Conservation (phyloP, 2,888 invertebrate genomes). For the Eurytoma adleriae region DNA sequence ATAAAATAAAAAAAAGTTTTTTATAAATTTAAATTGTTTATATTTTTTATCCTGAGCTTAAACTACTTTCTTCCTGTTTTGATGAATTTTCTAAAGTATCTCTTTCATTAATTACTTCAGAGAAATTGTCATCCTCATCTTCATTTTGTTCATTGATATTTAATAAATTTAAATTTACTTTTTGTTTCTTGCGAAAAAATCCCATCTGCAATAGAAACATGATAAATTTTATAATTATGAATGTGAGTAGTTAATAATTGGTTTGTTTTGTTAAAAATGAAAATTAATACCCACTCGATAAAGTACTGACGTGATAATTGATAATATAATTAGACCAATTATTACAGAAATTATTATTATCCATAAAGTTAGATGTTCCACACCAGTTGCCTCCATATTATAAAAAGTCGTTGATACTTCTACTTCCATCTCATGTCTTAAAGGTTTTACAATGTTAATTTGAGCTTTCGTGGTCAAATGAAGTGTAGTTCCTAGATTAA, state of each 20-base stretch:
- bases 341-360: constrained; percentile 42
- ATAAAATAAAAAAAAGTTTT: constrained; percentile 48
- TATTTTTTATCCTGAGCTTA: neutral
- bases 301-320: neutral
- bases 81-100: neutral
- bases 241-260: no score
- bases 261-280: neutral
- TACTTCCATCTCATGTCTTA: constrained; percentile 18
- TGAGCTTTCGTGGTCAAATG: constrained; percentile 60
- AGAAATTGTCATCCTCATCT: neutral
- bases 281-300: neutral
- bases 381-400: constrained; percentile 46
- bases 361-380: constrained; percentile 60
- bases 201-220: constrained; percentile 58
- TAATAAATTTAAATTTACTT: constrained; percentile 57
- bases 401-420: constrained; percentile 62
- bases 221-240: no score
- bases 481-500: constrained; percentile 49
- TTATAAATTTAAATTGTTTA: constrained; percentile 49
- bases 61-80: neutral
- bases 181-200: constrained; percentile 62
- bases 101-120: constrained; percentile 1
- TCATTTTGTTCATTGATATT: constrained; percentile 46
- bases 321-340: constrained; percentile 6
- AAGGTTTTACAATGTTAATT: constrained; percentile 61